phyloP scores from a whole-genome alignment of 1,140 invertebrate species.

The Zaprionus africanus region DNA sequence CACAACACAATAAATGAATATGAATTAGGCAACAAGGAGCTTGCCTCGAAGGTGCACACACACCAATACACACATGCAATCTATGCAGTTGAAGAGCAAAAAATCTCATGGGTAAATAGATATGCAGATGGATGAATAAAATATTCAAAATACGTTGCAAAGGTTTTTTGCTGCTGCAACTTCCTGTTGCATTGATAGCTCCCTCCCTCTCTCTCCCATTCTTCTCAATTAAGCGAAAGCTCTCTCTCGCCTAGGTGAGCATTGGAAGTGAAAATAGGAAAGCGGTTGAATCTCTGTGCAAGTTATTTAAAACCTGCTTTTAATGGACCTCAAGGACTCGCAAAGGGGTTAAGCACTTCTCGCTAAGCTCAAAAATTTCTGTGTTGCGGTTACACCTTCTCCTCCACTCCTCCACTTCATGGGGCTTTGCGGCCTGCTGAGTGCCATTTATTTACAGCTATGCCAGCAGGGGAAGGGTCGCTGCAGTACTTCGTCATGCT shows the following conservation, averaged over 20 bases:
- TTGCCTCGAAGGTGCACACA: constrained; percentile 14
- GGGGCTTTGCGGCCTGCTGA: constrained; percentile 26
- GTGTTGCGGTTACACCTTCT: constrained; percentile 41
- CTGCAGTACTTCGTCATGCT: constrained; percentile 28
- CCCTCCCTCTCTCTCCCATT: background rate
- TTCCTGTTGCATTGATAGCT: constrained; percentile 1
- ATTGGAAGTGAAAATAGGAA: background rate
- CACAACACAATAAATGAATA: constrained; percentile 77
- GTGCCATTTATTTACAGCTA: constrained; percentile 33
- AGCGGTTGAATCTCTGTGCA: background rate
- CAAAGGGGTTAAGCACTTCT: constrained; percentile 32
- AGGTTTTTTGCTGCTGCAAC: background rate
- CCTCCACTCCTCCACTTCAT: constrained; percentile 13
- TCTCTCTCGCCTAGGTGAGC: background rate
- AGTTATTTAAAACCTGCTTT: constrained; percentile 4
- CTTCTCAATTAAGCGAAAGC: background rate
- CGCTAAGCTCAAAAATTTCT: constrained; percentile 27
- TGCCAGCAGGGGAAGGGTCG: background rate
- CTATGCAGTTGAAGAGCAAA: background rate
- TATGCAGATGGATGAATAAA: constrained; percentile 3
- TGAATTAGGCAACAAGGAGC: constrained; percentile 67
- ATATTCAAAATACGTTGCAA: background rate
- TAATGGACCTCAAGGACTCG: constrained; percentile 33
- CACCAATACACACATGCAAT: constrained; percentile 8
- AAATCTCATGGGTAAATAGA: constrained; percentile 5